Evolutionary conservation across 2,797 vertebrate genomes (phyloP).

Genomic region (Trachurus trachurus): DNA sequence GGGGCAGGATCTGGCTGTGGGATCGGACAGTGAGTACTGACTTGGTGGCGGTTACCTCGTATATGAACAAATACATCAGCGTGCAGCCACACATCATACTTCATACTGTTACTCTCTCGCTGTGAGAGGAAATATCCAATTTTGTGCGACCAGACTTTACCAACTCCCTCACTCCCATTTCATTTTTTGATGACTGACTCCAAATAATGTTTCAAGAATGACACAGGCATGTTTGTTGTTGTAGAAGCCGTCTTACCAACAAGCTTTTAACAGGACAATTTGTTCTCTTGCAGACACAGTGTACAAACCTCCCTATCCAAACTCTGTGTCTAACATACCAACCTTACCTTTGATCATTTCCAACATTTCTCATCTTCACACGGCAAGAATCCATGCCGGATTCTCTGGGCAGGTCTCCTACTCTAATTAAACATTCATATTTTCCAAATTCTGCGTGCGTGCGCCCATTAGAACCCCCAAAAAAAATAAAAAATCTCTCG

Average conservation of each 20-base stretch:
- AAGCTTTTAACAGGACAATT: too few species aligned
- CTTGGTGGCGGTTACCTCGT: neutral
- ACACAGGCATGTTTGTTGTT: neutral
- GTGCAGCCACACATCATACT: too few species aligned
- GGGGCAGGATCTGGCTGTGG: conserved; percentile 79
- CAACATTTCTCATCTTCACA: neutral
- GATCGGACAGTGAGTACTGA: conserved; percentile 80
- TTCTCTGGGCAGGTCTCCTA: conserved; percentile 12
- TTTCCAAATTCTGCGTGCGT: neutral
- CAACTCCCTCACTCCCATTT: too few species aligned
- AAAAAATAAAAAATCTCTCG: neutral
- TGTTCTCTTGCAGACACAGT: neutral
- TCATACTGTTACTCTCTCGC: too few species aligned
- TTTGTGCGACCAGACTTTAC: too few species aligned
- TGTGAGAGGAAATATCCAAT: too few species aligned
- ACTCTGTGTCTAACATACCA: too few species aligned
- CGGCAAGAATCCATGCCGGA: neutral
- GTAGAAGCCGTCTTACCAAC: too few species aligned
- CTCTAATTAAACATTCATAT: conserved; percentile 28
- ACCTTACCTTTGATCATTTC: neutral
- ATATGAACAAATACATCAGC: too few species aligned
- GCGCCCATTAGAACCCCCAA: neutral
- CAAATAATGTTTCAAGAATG: neutral
- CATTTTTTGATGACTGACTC: too few species aligned
- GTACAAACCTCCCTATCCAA: neutral